Evolutionary conservation across 2,888 invertebrate species (phyloP), one percentile per base, ranked within the genome.

Genomic region (Leptinotarsa haldemani): DNA sequence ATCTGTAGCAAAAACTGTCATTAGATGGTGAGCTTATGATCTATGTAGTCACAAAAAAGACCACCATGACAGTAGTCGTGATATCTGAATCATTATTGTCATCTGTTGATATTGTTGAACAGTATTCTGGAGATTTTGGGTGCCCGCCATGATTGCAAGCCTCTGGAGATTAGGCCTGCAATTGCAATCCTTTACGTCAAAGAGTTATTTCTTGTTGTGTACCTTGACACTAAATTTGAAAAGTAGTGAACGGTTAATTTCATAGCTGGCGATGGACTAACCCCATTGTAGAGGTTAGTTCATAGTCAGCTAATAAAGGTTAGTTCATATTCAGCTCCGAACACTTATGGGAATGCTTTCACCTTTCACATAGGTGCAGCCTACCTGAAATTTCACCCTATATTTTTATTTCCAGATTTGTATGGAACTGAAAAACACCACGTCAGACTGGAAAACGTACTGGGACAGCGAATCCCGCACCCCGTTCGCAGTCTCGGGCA

Each of bases 301-400:
- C 99, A 86, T 99, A 99, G 16, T 99, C 99, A 80, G 98, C 98
- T 40, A 40, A 40, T 9, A 40, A 40, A 9, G 40, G 9, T 40
- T 9, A 40, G 9, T 40, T 12, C 40, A 40, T 30, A 30, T 9
- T 2, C 9, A 9, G 9, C 40, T 81, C 99, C 89, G 88, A 99
- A 99, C 65, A 99, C 99, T 91, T 84, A 99, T 99, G 50, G 99
- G 99, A 90, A 99, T 99, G 84, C 98, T 98, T 88, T 99, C 99
- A 20, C 94, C 87, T 87, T 40, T 40, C 40, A 40, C 40, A 40
- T 12, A 30, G 40, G 9, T 40, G 40, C 40, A 9, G 40, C 40
- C 40, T 40, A 40, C 9, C 9, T 0, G 40, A 40, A 40, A 40
- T 40, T 40, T 2, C 2, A 40, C 40, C 40, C 9, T 30, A 1